A percentile compares a stretch with the other conserved stretches of the same genome.
phyloP scores from a whole-genome alignment of 2,888 invertebrate species.

The Eledona agricola region DNA sequence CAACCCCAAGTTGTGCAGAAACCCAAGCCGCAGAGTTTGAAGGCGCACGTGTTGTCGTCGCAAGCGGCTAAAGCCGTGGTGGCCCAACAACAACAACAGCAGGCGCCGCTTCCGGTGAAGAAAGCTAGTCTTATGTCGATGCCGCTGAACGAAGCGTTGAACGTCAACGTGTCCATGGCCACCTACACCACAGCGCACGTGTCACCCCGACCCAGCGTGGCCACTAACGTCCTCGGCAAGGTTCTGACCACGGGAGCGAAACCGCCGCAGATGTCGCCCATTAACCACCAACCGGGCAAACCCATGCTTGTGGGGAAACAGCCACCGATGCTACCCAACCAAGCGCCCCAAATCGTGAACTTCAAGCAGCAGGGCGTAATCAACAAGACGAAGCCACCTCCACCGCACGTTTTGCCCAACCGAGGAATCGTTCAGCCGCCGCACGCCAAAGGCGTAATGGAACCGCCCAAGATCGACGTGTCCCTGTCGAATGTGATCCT shows the following conservation, averaged over 20 bases:
- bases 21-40: conserved; percentile 67
- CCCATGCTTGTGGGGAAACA: conserved; percentile 42
- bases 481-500: conserved; percentile 66
- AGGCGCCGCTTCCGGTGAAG: conserved; percentile 30
- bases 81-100: conserved; percentile 42
- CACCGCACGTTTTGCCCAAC: conserved; percentile 48
- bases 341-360: conserved; percentile 47
- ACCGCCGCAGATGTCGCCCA: conserved; percentile 48
- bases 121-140: conserved; percentile 27
- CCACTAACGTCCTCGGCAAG: conserved; percentile 43
- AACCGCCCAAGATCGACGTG: conserved; percentile 67
- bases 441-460: conserved; percentile 63
- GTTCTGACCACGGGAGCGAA: conserved; percentile 45
- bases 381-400: conserved; percentile 50
- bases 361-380: conserved; percentile 59
- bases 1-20: conserved; percentile 41
- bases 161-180: conserved; percentile 55
- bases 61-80: conserved; percentile 60
- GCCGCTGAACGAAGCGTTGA: conserved; percentile 55
- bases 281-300: conserved; percentile 45
- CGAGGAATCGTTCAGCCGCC: conserved; percentile 67
- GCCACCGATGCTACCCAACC: conserved; percentile 30
- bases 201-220: conserved; percentile 52
- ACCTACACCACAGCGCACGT: conserved; percentile 51
- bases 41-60: conserved; percentile 70